Conservation (phyloP, 1,140 invertebrate species). For the Dinoponera quadriceps region DNA sequence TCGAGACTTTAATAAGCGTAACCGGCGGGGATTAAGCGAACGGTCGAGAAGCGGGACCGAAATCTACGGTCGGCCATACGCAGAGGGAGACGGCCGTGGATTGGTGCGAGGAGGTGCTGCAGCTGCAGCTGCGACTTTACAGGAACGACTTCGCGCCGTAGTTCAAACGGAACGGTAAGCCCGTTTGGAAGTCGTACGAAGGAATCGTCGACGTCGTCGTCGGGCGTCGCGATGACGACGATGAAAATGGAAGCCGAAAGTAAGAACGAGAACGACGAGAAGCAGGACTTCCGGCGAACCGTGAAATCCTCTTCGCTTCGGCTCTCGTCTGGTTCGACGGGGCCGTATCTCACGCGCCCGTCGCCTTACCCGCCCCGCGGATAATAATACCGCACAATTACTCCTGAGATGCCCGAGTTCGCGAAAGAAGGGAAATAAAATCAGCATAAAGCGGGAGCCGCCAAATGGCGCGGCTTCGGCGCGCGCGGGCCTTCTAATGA, state of each 20-base stretch:
- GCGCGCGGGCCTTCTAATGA: constrained; percentile 84
- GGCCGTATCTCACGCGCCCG: constrained; percentile 78
- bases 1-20: constrained; percentile 58
- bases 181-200: constrained; percentile 46
- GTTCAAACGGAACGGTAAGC: constrained; percentile 34
- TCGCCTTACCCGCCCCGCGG: constrained; percentile 62
- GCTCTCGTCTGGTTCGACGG: constrained; percentile 71
- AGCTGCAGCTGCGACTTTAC: constrained; percentile 31
- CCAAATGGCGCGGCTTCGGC: constrained; percentile 82
- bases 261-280: neutral
- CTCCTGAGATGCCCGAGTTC: constrained; percentile 77
- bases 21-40: constrained; percentile 48
- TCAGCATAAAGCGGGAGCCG: constrained; percentile 82
- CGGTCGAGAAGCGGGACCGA: neutral
- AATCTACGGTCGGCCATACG: constrained; percentile 45
- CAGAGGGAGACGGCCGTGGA: constrained; percentile 12
- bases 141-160: constrained; percentile 9
- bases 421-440: constrained; percentile 82
- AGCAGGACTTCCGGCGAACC: constrained; percentile 44
- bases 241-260: neutral
- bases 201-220: constrained; percentile 55
- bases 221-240: neutral
- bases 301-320: constrained; percentile 71
- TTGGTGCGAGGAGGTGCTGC: constrained; percentile 12
- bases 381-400: constrained; percentile 83